phyloP scores from a whole-genome alignment of 2,797 vertebrate genomes.

The Sebastes matsubarae region DNA sequence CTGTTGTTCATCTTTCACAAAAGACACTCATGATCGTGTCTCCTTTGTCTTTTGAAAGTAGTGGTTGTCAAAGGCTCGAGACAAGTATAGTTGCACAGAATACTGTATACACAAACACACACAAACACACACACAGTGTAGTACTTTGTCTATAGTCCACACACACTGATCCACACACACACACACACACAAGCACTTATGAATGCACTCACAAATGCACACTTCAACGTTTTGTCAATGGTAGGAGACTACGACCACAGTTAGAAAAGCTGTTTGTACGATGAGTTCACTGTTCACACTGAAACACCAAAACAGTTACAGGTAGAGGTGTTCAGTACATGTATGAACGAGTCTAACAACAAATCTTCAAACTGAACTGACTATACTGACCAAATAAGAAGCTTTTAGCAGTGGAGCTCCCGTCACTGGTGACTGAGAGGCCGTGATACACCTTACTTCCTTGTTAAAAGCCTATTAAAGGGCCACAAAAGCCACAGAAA shows the following conservation, averaged over 20 bases:
- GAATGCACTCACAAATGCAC: neutral
- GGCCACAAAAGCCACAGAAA: neutral
- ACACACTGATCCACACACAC: neutral
- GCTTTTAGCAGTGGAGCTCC: neutral
- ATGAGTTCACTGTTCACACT: neutral
- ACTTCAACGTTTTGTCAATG: neutral
- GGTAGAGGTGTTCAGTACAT: neutral
- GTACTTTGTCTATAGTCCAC: neutral
- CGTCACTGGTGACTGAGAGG: neutral
- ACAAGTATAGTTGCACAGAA: neutral
- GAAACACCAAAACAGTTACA: neutral
- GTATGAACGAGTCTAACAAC: neutral
- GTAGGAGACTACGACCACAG: neutral
- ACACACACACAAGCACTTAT: neutral
- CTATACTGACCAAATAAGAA: neutral
- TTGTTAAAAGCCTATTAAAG: neutral
- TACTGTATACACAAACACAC: neutral
- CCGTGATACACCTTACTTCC: neutral
- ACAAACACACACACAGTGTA: neutral
- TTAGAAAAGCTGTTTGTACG: neutral
- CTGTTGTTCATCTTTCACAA: constrained; percentile 27
- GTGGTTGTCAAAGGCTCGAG: constrained; percentile 5
- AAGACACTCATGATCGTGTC: constrained; percentile 29
- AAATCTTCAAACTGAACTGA: neutral
- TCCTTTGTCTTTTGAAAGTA: constrained; percentile 32